Conservation (phyloP, 2,113 vertebrate genomes). For the Formicarius rufipectus region DNA sequence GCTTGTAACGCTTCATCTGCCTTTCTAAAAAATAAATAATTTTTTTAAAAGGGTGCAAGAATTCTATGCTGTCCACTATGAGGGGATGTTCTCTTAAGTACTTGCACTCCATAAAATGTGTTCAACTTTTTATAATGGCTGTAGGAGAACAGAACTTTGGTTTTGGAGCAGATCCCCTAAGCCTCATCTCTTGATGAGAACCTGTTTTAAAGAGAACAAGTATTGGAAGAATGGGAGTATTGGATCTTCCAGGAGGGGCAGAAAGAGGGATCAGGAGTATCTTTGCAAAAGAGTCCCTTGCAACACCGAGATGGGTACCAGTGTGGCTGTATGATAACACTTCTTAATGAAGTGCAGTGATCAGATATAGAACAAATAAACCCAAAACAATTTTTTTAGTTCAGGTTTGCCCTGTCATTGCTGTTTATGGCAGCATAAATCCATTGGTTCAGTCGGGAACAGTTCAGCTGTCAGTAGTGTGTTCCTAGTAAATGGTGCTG, state of each 20-base stretch:
- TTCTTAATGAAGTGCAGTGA: slow-evolving; percentile 34
- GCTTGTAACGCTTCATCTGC: neutral
- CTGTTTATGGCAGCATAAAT: neutral
- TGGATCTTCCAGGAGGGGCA: neutral
- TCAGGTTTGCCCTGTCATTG: slow-evolving; percentile 13
- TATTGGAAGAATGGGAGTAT: neutral
- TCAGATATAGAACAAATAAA: neutral
- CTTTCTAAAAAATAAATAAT: neutral
- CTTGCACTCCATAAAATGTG: neutral
- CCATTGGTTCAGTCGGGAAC: neutral
- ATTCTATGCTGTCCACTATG: neutral
- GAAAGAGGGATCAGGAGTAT: neutral
- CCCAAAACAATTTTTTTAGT: neutral
- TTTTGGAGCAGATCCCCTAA: neutral
- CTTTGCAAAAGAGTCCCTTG: neutral
- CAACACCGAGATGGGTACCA: neutral
- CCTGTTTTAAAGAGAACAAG: neutral
- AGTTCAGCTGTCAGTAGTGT: neutral
- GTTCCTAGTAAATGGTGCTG: neutral
- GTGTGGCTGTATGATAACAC: neutral
- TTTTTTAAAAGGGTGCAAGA: too few species aligned
- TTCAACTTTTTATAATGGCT: neutral
- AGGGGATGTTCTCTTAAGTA: neutral
- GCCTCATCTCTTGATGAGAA: neutral
- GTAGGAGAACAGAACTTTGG: neutral